Percentiles rank a stretch among this genome's conserved stretches.
Conservation (phyloP, 1,140 invertebrate species). For the Latrodectus geometricus region DNA sequence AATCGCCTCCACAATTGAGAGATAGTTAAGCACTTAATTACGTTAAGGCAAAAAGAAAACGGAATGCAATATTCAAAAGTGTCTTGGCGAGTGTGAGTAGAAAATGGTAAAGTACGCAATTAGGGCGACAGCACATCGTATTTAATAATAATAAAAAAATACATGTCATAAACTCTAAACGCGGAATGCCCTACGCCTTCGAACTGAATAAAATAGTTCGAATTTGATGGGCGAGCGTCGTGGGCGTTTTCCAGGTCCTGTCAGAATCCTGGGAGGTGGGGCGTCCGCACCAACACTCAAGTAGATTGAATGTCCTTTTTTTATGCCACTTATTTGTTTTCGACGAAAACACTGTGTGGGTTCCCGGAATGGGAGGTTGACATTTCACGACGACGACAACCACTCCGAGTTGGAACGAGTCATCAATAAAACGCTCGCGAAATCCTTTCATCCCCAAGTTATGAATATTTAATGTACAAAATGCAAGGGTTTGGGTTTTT, state of each 20-base stretch:
- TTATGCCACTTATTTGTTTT: constrained; percentile 45
- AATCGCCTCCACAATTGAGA: too few species aligned
- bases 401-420: not conserved
- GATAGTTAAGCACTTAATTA: too few species aligned
- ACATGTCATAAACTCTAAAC: not conserved
- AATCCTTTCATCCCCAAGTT: not conserved
- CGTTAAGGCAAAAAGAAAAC: too few species aligned
- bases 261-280: constrained; percentile 31
- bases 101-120: too few species aligned
- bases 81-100: too few species aligned
- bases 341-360: constrained; percentile 20
- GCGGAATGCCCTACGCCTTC: not conserved
- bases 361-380: not conserved
- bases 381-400: not conserved
- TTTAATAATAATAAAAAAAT: too few species aligned
- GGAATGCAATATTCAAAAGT: too few species aligned
- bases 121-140: too few species aligned
- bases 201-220: constrained; percentile 38
- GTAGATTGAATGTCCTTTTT: constrained; percentile 43
- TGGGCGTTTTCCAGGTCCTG: constrained; percentile 42
- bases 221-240: constrained; percentile 27
- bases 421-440: not conserved
- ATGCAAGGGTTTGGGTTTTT: too few species aligned
- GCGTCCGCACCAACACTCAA: constrained; percentile 30
- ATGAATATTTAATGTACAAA: not conserved